Evolutionary conservation across 2,113 vertebrate genomes (phyloP), one percentile per base, ranked within the genome.

Genomic region (Paramisgurnus dabryanus): DNA sequence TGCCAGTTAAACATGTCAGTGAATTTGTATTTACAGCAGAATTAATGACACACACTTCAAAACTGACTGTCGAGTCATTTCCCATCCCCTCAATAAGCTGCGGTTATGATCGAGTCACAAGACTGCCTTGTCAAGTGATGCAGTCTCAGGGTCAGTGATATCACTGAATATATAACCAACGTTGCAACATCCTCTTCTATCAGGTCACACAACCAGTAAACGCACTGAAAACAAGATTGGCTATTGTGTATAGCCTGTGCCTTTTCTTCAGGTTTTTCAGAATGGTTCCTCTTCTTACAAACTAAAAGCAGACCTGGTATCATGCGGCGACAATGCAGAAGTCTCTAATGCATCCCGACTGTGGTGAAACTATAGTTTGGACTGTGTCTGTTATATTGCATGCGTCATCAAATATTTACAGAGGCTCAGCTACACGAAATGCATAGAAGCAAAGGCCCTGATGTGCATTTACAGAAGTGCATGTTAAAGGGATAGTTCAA

Each of bases 251-350:
- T 41, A 61, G 57, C 40, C 2, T 55, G 15, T 18, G 15, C 9
- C 63, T 34, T 67, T 66, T 15, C 6, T n/a, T 27, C 63, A 53
- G 9, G 15, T 53, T 77, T 47, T 13, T 64, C 58, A 7, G 60
- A 50, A 63, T 27, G 63, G 58, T 77, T 77, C 63, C 75, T 77
- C 63, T 76, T 66, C 45, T 66, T 40, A 27, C 10, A 34, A 66
- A 66, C 47, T 18, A 47, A 77, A 66, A 77, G 75, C 47, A 77
- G 63, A 77, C 45, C 75, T 66, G n/a, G 7, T 55, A 66, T 76
- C 17, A 40, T 53, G 72, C 61, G n/a, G 18, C 34, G 43, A 49
- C 10, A 63, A 80, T 74, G 34, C 7, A 50, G 50, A 74, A 66
- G 50, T 80, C 13, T 7, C 55, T 67, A 15, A 3, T 67, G 15